Evolutionary conservation across 1,140 invertebrate species (phyloP).

Genomic region (Ceratitis capitata): DNA sequence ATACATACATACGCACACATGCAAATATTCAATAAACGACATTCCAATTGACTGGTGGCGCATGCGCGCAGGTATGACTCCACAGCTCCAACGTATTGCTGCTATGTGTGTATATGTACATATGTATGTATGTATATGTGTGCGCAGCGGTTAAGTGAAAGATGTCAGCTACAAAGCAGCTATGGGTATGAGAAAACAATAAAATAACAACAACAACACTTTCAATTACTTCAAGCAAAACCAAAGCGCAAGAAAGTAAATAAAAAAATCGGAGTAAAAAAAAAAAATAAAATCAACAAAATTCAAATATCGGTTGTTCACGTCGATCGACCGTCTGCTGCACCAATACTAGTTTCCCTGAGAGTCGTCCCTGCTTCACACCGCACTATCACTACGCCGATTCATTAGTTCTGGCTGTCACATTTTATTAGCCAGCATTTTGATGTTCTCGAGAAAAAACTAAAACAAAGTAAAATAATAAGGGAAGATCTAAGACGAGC

Average conservation of each 20-base stretch:
- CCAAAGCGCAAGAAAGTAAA: background rate
- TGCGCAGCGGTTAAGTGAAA: background rate
- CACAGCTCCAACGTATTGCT: constrained; percentile 54
- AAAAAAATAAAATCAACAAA: background rate
- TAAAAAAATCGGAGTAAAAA: too few relatives aligned
- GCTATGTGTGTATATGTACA: too few relatives aligned
- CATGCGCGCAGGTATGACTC: constrained; percentile 53
- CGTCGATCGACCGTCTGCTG: background rate
- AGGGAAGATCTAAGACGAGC: background rate
- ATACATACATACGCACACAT: background rate
- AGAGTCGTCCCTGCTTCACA: background rate
- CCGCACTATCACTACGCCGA: constrained; percentile 14
- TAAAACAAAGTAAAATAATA: background rate
- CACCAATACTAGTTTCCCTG: background rate
- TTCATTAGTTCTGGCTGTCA: constrained; percentile 39
- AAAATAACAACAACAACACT: background rate
- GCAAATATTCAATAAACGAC: background rate
- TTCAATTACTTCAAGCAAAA: background rate
- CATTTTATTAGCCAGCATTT: constrained; percentile 41
- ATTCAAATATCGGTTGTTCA: background rate
- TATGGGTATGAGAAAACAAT: background rate
- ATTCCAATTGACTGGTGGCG: background rate
- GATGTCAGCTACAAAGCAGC: background rate
- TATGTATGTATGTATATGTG: too few relatives aligned
- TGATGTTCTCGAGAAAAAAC: background rate